Evolutionary conservation across 2,113 vertebrate genomes (phyloP).

Genomic region (Saguinus imperator): DNA sequence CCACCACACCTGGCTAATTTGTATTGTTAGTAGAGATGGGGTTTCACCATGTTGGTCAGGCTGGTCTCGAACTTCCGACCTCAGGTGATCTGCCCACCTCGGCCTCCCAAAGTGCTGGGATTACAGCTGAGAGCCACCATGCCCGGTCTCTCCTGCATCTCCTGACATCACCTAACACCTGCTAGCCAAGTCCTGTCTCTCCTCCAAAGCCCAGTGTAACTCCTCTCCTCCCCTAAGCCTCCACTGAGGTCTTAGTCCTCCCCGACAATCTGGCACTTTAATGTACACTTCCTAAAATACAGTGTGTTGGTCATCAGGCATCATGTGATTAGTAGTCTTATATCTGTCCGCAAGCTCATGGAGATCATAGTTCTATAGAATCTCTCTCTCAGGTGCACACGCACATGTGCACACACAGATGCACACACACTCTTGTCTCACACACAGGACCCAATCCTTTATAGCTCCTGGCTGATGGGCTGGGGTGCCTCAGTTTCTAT

Average conservation of each 20-base stretch:
- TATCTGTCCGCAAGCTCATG: not conserved
- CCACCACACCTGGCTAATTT: no score
- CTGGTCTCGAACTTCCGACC: no score
- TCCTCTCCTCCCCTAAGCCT: not conserved
- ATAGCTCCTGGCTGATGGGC: not conserved
- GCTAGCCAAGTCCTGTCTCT: not conserved
- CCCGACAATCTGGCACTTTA: not conserved
- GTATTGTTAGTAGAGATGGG: no score
- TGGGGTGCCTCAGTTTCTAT: not conserved
- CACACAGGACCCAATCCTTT: not conserved
- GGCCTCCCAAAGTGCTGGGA: no score
- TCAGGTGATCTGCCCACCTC: no score
- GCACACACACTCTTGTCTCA: not conserved
- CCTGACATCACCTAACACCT: not conserved
- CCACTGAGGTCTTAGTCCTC: not conserved
- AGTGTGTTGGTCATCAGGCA: not conserved
- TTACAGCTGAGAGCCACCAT: no score
- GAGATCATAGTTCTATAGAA: not conserved
- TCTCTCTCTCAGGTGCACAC: not conserved
- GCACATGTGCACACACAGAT: not conserved
- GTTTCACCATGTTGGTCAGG: no score
- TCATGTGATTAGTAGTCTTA: not conserved
- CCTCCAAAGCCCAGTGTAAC: not conserved
- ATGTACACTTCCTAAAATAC: not conserved
- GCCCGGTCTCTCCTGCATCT: not conserved